A percentile compares a stretch with the other conserved stretches of the same genome.
These are phyloP conservation scores for Epizoanthus fatuus DNA, from an alignment of 92 coral and sea anemone genomes.

Conservation along the genomic window DNA sequence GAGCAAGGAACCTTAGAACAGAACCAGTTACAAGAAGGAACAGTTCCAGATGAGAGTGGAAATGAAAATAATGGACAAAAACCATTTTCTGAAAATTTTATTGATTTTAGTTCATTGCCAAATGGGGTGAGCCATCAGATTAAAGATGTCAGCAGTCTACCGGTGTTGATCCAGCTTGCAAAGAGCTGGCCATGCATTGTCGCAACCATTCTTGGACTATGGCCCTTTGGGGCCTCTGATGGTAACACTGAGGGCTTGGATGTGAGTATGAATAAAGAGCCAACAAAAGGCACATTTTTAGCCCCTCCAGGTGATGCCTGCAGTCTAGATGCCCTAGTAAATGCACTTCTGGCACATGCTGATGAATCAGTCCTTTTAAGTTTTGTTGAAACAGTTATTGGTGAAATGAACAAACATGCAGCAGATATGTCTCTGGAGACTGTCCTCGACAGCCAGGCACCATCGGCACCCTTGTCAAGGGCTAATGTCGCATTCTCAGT, in stretches of 20 bases:
- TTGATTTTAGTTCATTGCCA: slow-evolving; percentile 19
- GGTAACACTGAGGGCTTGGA: slow-evolving; percentile 52
- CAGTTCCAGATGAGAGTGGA: slow-evolving; percentile 21
- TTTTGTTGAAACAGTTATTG: slow-evolving; percentile 81
- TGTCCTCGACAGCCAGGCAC: slow-evolving; percentile 42
- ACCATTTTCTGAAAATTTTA: slow-evolving; percentile 32
- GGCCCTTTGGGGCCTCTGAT: slow-evolving; percentile 55
- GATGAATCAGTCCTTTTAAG: slow-evolving; percentile 79
- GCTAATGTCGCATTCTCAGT: slow-evolving; percentile 75
- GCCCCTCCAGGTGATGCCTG: slow-evolving; percentile 66
- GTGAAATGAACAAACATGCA: slow-evolving; percentile 87
- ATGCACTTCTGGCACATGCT: slow-evolving; percentile 74
- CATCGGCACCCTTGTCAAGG: slow-evolving; percentile 38
- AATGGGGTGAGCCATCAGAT: slow-evolving; percentile 17
- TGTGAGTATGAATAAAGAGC: slow-evolving; percentile 49
- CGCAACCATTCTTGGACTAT: slow-evolving; percentile 78
- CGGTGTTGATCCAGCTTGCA: slow-evolving; percentile 83
- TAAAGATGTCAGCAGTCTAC: slow-evolving; percentile 43
- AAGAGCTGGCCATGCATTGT: slow-evolving; percentile 91
- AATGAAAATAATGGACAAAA: slow-evolving; percentile 19
- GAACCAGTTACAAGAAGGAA: slow-evolving; percentile 22
- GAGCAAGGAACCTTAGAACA: slow-evolving; percentile 54
- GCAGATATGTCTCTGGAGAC: slow-evolving; percentile 63
- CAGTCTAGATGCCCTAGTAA: slow-evolving; percentile 78
- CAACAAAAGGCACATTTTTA: not conserved